phyloP scores from a whole-genome alignment of 2,113 vertebrate species.

The Mormyrus iriodes region DNA sequence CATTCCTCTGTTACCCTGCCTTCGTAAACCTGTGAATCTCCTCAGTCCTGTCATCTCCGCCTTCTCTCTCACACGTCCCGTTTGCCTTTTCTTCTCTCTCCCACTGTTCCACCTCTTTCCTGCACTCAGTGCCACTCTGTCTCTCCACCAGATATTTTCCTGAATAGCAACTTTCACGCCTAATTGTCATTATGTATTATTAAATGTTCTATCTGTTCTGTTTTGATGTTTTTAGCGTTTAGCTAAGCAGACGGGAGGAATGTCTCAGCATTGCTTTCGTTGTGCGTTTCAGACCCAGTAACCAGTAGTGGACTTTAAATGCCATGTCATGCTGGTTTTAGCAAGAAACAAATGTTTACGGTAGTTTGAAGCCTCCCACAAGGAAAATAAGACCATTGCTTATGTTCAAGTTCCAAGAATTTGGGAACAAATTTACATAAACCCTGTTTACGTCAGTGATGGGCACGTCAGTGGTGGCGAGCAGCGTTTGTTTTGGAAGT shows the following conservation, averaged over 20 bases:
- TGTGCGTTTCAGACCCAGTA: constrained; percentile 52
- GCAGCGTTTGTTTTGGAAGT: constrained; percentile 51
- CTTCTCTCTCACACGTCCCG: not conserved
- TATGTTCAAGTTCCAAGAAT: constrained; percentile 55
- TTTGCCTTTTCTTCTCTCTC: not conserved
- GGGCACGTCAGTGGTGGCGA: constrained; percentile 40
- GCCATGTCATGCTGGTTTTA: constrained; percentile 66
- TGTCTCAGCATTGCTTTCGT: constrained; percentile 45
- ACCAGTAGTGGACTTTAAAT: constrained; percentile 61
- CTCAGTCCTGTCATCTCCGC: not conserved
- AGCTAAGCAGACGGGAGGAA: constrained; percentile 37
- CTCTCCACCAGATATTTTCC: not conserved
- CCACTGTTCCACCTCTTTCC: not conserved
- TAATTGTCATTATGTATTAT: not conserved
- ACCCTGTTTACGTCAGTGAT: constrained; percentile 19
- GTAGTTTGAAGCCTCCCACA: constrained; percentile 60
- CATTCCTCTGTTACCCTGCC: not conserved
- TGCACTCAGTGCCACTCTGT: not conserved
- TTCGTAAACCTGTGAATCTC: not conserved
- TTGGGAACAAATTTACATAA: constrained; percentile 36
- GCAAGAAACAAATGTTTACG: constrained; percentile 69
- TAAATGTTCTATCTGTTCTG: not conserved
- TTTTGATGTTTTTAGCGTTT: not conserved
- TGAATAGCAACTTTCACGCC: not conserved
- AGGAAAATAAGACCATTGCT: constrained; percentile 64